Evolutionary conservation across 2,797 vertebrate genomes (phyloP), one percentile per base, ranked within the genome.

Genomic region (Bovichtus diacanthus): DNA sequence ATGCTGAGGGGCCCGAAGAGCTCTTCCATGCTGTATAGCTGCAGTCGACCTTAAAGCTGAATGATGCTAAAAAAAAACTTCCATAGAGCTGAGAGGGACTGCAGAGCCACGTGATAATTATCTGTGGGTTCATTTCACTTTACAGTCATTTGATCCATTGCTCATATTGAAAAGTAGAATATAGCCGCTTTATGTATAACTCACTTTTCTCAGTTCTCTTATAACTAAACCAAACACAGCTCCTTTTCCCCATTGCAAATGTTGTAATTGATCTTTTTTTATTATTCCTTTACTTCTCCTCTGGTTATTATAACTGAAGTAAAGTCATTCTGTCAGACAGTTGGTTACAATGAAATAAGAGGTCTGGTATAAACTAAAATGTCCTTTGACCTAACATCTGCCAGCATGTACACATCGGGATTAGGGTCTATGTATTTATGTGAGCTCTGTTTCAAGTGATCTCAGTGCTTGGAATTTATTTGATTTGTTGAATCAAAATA

Each of bases 401-500:
- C 84, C 72, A 67, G 76, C 68, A 80, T 75, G 76, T 79, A 75
- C 85, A 87, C 83, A 81, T 70, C 16, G 21, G 76, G 79, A 76
- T 88, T 75, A 70, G 44, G 69, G 60, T 78, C 54, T 74, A 60
- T 86, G 69, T 81, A 87, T 88, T 90, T 73, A 80, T 74, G 49
- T 87, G 76, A 84, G 76, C 68, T 87, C 62, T 76, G 81, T 91
- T 92, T 92, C 74, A 80, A 84, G 80, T 89, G 84, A 92, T 87
- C 76, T 92, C 90, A 91, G 83, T 36, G 56, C 82, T 83, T 81
- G 83, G 86, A 92, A 90, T 89, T 85, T 70, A 88, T 90, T 90
- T 90, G 84, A 91, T 89, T 92, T 87, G 88, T 74, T 81, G 75
- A 92, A 91, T 47, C 78, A 86, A 92, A 92, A 90, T 90, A 92